Evolutionary conservation across 2,113 vertebrate species (phyloP).

Genomic region (Picathartes gymnocephalus): DNA sequence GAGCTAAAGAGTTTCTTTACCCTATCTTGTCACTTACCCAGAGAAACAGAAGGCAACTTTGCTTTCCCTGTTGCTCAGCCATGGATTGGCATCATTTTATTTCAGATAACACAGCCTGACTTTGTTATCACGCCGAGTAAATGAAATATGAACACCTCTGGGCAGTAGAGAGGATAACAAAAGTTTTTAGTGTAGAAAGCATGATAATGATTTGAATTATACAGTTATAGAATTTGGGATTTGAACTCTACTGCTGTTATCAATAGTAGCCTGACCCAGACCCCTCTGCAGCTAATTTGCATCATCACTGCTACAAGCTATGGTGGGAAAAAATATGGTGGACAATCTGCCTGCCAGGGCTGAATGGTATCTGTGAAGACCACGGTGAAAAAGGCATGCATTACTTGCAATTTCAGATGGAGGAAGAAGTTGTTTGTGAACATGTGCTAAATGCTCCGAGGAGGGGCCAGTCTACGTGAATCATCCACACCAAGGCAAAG

Average conservation of each 20-base stretch:
- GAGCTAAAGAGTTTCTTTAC: neutral
- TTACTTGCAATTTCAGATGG: neutral
- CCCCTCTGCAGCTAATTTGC: neutral
- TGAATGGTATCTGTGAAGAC: neutral
- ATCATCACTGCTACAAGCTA: neutral
- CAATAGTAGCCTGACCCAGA: neutral
- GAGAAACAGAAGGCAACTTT: neutral
- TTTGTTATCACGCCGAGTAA: neutral
- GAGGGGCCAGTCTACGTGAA: neutral
- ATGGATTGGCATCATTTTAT: neutral
- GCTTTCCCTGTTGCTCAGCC: neutral
- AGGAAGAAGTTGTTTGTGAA: neutral
- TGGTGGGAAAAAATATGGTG: neutral
- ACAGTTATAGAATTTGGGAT: neutral
- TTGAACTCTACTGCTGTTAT: neutral
- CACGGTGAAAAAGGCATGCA: rapidly evolving
- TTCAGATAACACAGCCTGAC: neutral
- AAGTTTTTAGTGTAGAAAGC: neutral
- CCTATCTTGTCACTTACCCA: neutral
- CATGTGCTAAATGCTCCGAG: rapidly evolving
- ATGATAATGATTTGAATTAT: neutral
- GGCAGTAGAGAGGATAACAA: neutral
- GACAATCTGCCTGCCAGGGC: neutral
- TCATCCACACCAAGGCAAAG: neutral
- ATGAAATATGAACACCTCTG: neutral